Base-by-base conservation (phyloP, 2,113 vertebrate genomes). In the Synodontis membranacea region DNA sequence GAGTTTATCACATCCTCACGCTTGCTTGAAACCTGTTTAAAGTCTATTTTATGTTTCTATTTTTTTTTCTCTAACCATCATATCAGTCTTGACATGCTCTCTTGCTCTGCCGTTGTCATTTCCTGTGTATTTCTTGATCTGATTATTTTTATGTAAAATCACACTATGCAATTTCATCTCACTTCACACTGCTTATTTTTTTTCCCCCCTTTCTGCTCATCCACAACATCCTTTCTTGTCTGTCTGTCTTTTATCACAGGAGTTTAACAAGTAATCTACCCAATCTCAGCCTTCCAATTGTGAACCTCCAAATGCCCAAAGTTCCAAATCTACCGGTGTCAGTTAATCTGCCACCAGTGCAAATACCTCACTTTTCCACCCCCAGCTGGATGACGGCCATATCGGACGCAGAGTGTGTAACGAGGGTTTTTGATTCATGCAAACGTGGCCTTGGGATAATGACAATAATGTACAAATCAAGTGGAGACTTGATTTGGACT, bases 351-450 rank as follows among this genome's bases (percentile, higher is more conserved):
- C 96, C 96, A 94, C 96, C 96, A 95, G 97, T 97, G 95, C 96
- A 97, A 95, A 97, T 97, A 95, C 96, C 96, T 96, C 96, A 96
- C 96, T 97, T 98, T 96, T 96, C 97, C 93, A 95, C 97, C 93
- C 95, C 96, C 93, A 96, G 96, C 96, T 98, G 97, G 98, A 98
- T 97, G 95, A 93, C 96, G 93, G 95, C 96, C 96, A 95, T 96
- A 93, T 95, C 94, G 96, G 97, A 98, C 93, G 95, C 96, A 93
- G 96, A 97, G 97, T 98, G 97, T 98, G 97, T 99, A 97, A 96
- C 95, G 94, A 95, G 94, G 93, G 95, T 95, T 94, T 78, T 93
- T 94, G 89, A 95, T 95, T 95, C 94, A 92, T 94, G 70, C 95
- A 93, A 93, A 91, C 93, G 93, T 96, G 93, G 95, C 95, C 94